A percentile compares a stretch with the other conserved stretches of the same genome.
Evolutionary conservation across 37 sponge, comb jelly and placozoan species (phyloP).

Genomic region (Aphrocallistes beatrix): DNA sequence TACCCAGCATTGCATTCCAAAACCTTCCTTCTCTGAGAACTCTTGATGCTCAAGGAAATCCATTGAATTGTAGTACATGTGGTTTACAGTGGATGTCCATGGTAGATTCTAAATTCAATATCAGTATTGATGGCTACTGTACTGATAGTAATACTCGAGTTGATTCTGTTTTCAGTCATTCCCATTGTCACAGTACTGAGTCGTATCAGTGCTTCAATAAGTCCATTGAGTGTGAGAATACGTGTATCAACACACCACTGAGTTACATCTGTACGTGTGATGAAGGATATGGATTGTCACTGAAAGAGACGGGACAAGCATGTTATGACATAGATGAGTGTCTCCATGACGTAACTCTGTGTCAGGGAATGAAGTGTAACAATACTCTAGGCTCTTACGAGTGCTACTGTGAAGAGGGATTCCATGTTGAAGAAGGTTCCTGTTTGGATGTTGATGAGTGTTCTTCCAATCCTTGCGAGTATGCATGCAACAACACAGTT

Average conservation of each 20-base stretch:
- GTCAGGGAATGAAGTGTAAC: background rate
- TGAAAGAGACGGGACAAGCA: background rate
- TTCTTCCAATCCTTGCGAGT: background rate
- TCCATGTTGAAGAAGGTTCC: background rate
- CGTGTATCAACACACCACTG: background rate
- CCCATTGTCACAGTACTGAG: background rate
- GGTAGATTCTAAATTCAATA: background rate
- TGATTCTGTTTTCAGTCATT: background rate
- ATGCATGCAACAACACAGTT: background rate
- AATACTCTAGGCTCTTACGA: constrained; percentile 12
- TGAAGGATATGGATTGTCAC: background rate
- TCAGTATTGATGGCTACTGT: background rate
- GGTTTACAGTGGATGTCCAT: background rate
- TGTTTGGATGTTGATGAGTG: background rate
- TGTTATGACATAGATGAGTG: constrained; percentile 1
- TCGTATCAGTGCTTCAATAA: constrained; percentile 1
- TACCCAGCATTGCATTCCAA: background rate
- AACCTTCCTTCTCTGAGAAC: background rate
- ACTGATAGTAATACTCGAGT: background rate
- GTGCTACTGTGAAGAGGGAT: background rate
- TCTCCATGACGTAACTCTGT: background rate
- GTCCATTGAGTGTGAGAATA: background rate
- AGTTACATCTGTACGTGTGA: background rate
- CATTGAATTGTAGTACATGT: constrained; percentile 8
- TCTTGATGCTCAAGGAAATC: background rate